Evolutionary conservation across 2,888 invertebrate genomes (phyloP), one percentile per base, ranked within the genome.

Genomic region (Rhamphomyia laevipes): DNA sequence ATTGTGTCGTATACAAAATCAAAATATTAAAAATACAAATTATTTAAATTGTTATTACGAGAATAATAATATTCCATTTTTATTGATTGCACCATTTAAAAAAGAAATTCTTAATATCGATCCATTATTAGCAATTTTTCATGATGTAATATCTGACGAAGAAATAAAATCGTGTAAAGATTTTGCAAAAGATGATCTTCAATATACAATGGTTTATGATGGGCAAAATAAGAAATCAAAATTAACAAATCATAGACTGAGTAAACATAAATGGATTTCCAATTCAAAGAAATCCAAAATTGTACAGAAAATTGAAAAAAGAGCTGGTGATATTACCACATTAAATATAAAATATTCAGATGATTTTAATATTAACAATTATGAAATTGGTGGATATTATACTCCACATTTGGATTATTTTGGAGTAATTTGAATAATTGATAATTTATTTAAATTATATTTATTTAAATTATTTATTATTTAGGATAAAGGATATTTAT

Each of bases 41-140:
- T 21, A 21, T 21, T 21, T 21, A 21, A 21, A 21, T 21, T 21
- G 21, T 21, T 21, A 4, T 21, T 21, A 21, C 21, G 21, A 21
- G 21, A 21, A 21, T 21, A 21, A 21, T 21, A 3, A 21, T 21
- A 21, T 21, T 21, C 21, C 21, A 21, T 21, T 21, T 21, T 21
- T 21, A 5, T 21, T 21, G 21, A 21, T 21, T 21, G 38, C 38
- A 17, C 73, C 74, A 0, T 64, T 67, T 48, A 75, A 75, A 58
- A 61, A 75, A 53, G 80, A 80, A 61, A 68, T 73, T 35, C 60
- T 73, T 1, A 70, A 72, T 54, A 51, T 72, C 21, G 68, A 74
- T 16, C 81, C 81, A 0, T 68, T 66, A 47, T 69, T 81, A 30
- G 67, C 72, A n/a, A 60, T 78, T 37, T 76, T 73, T 55, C 74